Percentiles rank a stretch among this genome's conserved stretches.
Evolutionary conservation across 2,113 vertebrate species (phyloP).

Genomic region (Pseudonaja textilis): DNA sequence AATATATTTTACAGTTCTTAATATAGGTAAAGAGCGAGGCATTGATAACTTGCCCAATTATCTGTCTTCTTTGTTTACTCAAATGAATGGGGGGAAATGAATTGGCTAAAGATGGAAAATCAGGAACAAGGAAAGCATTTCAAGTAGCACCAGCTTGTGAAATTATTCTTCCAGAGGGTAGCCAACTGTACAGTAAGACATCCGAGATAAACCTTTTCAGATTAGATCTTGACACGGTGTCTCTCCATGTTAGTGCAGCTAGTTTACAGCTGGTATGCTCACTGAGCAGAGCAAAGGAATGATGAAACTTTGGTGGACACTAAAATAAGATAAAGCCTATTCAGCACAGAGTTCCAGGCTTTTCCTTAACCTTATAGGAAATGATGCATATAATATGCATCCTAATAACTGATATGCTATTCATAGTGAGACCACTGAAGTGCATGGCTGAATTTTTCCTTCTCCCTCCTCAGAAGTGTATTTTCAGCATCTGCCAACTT

Average conservation of each 20-base stretch:
- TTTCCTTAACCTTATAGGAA: background rate
- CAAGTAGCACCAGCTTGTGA: slow-evolving; percentile 39
- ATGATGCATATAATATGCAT: background rate
- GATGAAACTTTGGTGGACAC: background rate
- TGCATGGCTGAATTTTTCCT: background rate
- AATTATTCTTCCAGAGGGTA: slow-evolving; percentile 19
- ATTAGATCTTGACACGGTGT: background rate
- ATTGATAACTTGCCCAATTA: slow-evolving; percentile 41
- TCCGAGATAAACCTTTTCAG: background rate
- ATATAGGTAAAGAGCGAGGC: slow-evolving; percentile 47
- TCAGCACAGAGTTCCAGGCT: background rate
- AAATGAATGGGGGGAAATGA: slow-evolving; percentile 44
- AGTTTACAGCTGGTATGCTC: background rate
- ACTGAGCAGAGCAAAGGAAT: background rate
- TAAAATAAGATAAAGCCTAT: background rate
- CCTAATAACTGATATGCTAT: background rate
- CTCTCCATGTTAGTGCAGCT: background rate
- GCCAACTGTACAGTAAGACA: slow-evolving; percentile 20
- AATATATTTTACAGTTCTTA: slow-evolving; percentile 46
- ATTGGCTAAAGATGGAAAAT: slow-evolving; percentile 36
- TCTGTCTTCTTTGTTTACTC: slow-evolving; percentile 46
- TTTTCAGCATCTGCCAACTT: background rate
- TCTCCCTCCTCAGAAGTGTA: background rate
- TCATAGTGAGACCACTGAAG: background rate
- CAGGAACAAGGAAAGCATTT: slow-evolving; percentile 22